Evolutionary conservation across 2,888 invertebrate species (phyloP), one percentile per base, ranked within the genome.

Genomic region (Megastigmus dorsalis): DNA sequence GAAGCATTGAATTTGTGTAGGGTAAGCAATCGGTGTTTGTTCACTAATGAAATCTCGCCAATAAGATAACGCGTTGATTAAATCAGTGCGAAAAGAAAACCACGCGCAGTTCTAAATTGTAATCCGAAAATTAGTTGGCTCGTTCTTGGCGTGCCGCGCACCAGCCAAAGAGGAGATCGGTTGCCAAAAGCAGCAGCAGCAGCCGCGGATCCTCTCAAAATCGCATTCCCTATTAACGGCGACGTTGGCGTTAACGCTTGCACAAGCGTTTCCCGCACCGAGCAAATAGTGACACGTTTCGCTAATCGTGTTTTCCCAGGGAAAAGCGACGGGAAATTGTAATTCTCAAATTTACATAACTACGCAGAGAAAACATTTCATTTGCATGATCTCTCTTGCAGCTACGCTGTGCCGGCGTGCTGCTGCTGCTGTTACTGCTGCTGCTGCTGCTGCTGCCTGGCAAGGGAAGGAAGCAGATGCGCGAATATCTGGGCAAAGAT

Each of bases 311-410:
- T 75, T 74, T 74, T 69, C 69, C 33, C 66, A 69, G 59, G 65
- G 66, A n/a, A 55, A 75, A 57, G 48, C 52, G 43, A 28, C 30
- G 62, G 48, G 62, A 75, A 70, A 75, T 70, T 66, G 70, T 62
- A 75, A 71, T 70, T 67, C 67, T 54, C 66, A 48, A 71, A 75
- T 75, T 70, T 71, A 71, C 75, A 75, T 75, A 75, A 75, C 66
- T 71, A 50, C 71, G 55, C 52, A 60, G 62, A 54, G 75, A 75
- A 75, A 75, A 75, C 70, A 75, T 71, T 75, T 67, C 52, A 71
- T 75, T 75, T 75, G 67, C 75, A 71, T 75, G 70, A 71, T 75
- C 60, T 67, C 48, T 41, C 65, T n/a, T n/a, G n/a, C n/a, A n/a
- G n/a, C n/a, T n/a, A n/a, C n/a, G n/a, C n/a, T n/a, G n/a, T n/a